These are phyloP conservation scores for Callopanchax toddi DNA, from an alignment of 2,113 vertebrate genomes.

Conservation along the genomic window DNA sequence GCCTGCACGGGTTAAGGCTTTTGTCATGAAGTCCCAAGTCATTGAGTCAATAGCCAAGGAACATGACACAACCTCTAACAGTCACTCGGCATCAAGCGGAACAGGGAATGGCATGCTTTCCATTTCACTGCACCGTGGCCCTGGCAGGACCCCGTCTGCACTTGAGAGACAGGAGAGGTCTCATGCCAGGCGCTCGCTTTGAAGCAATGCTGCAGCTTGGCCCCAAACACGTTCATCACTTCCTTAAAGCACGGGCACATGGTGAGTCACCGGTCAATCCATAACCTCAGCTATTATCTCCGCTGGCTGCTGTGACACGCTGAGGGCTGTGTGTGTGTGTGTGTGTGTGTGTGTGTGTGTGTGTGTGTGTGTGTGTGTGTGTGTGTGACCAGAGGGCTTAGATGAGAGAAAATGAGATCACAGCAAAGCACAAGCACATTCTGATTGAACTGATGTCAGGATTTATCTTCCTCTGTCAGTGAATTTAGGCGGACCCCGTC, in stretches of 20 bases:
- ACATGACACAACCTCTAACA: conserved; percentile 95
- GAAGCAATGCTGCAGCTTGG: conserved; percentile 39
- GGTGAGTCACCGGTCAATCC: conserved; percentile 59
- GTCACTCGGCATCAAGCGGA: conserved; percentile 85
- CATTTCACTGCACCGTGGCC: conserved; percentile 83
- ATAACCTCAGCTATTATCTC: conserved; percentile 59
- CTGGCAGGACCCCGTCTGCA: conserved; percentile 81
- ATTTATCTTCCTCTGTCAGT: conserved; percentile 45
- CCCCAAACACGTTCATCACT: conserved; percentile 28
- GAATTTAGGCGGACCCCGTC: conserved; percentile 14
- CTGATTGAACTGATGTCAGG: conserved; percentile 64
- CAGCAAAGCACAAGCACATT: conserved; percentile 51
- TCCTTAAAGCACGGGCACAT: conserved; percentile 40
- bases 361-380: no score
- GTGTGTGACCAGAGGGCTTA: conserved; percentile 36
- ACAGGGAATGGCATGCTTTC: conserved; percentile 87
- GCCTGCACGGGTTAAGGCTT: conserved; percentile 83
- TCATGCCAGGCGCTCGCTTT: conserved; percentile 27
- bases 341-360: no score
- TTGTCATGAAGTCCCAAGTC: conserved; percentile 87
- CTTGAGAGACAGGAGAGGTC: conserved; percentile 68
- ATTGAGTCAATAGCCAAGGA: conserved; percentile 93
- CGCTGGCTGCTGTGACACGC: conserved; percentile 2
- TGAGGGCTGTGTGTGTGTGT: no score
- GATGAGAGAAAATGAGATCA: conserved; percentile 61